Conservation (phyloP, 2,888 invertebrate species). For the Trissoscelio sp. region DNA sequence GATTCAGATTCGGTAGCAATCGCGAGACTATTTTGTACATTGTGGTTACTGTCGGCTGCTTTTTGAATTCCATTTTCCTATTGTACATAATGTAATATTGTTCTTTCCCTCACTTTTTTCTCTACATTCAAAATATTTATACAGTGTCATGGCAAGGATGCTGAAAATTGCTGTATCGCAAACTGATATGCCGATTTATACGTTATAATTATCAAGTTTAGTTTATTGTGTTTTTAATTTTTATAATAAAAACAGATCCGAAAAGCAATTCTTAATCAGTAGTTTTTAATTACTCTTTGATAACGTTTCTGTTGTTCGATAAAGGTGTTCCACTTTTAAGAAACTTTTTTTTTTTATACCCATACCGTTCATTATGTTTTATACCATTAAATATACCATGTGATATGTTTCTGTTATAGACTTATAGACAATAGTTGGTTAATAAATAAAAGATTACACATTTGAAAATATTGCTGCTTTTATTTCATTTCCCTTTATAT, state of each 20-base stretch:
- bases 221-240: slow-evolving; percentile 63
- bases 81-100: slow-evolving; percentile 82
- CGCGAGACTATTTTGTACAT: slow-evolving; percentile 61
- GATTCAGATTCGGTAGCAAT: slow-evolving; percentile 7
- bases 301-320: slow-evolving; percentile 30
- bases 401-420: slow-evolving; percentile 61
- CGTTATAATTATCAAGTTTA: slow-evolving; percentile 50
- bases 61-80: slow-evolving; percentile 75
- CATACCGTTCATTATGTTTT: slow-evolving; percentile 61
- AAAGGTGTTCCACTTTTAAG: slow-evolving; percentile 46
- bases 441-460: too few species aligned
- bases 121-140: slow-evolving; percentile 51
- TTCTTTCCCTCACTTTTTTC: slow-evolving; percentile 36
- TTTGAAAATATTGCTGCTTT: too few species aligned
- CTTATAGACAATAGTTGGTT: slow-evolving; percentile 55
- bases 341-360: slow-evolving; percentile 41
- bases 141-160: neutral
- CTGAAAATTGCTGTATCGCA: too few species aligned
- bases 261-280: slow-evolving; percentile 31
- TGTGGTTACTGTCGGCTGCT: slow-evolving; percentile 72
- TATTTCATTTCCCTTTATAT: too few species aligned
- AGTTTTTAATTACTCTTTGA: slow-evolving; percentile 38
- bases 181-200: neutral
- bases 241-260: slow-evolving; percentile 58
- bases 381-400: slow-evolving; percentile 57